These are phyloP conservation scores for Peribatodes rhomboidaria DNA, from an alignment of 2,888 invertebrate species.

Conservation along the genomic window DNA sequence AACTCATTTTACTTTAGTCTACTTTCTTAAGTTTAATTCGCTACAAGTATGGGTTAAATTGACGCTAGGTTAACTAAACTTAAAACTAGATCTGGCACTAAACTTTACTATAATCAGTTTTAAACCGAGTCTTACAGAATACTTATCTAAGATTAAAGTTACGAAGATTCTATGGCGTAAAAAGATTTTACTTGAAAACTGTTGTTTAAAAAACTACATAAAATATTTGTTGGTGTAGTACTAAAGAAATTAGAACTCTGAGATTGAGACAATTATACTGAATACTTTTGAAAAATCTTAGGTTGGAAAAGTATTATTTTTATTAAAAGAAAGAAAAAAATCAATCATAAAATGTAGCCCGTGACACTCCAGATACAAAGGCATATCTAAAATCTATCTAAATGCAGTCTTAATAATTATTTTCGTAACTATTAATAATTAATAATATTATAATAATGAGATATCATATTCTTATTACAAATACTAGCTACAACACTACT, in stretches of 20 bases:
- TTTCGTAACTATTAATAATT: neutral
- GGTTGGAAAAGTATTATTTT: no score
- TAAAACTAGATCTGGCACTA: slow-evolving; percentile 49
- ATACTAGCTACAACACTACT: slow-evolving; percentile 39
- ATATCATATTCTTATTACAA: neutral
- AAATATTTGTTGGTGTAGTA: no score
- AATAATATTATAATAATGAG: neutral
- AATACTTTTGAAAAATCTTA: no score
- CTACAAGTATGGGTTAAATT: slow-evolving; percentile 21
- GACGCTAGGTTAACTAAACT: slow-evolving; percentile 10
- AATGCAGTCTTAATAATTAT: neutral
- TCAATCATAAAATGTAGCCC: no score
- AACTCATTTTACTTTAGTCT: neutral
- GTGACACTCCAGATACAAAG: no score
- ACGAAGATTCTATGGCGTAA: neutral
- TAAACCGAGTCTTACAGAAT: slow-evolving; percentile 42
- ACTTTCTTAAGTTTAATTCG: neutral
- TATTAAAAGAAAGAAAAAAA: no score
- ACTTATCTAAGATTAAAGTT: neutral
- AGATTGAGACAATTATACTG: no score
- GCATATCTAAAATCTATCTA: no score
- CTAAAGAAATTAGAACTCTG: no score
- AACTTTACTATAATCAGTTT: slow-evolving; percentile 51
- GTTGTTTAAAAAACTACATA: no score
- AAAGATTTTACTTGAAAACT: no score